Conservation (phyloP, 2,888 invertebrate genomes). For the Bombyx huttoni region DNA sequence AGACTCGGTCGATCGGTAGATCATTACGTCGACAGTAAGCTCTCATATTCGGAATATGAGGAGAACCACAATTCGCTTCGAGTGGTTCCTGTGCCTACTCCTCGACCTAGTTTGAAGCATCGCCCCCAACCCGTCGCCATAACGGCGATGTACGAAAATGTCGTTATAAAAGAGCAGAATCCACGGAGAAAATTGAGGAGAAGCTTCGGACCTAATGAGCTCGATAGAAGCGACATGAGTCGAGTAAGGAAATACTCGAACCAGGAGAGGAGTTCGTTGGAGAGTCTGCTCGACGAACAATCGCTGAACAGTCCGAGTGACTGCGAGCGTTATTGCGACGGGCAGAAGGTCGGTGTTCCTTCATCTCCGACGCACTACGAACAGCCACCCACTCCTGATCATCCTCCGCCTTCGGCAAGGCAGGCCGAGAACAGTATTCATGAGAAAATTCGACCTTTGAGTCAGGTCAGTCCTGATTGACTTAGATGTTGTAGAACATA, state of each 20-base stretch:
- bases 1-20: slow-evolving; percentile 82
- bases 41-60: slow-evolving; percentile 69
- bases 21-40: slow-evolving; percentile 82
- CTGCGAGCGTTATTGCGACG: slow-evolving; percentile 54
- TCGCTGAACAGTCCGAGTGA: slow-evolving; percentile 66
- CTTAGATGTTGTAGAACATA: slow-evolving; percentile 8
- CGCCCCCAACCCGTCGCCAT: slow-evolving; percentile 79
- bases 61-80: slow-evolving; percentile 58
- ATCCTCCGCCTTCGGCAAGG: slow-evolving; percentile 91
- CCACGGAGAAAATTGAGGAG: slow-evolving; percentile 79
- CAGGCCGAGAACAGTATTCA: slow-evolving; percentile 92
- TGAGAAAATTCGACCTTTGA: slow-evolving; percentile 89
- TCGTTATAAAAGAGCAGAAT: slow-evolving; percentile 79
- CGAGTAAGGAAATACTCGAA: slow-evolving; percentile 62
- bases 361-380: slow-evolving; percentile 91
- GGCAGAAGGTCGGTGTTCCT: slow-evolving; percentile 72
- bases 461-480: slow-evolving; percentile 82
- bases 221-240: slow-evolving; percentile 75
- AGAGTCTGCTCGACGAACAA: slow-evolving; percentile 74
- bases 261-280: slow-evolving; percentile 70
- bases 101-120: slow-evolving; percentile 56
- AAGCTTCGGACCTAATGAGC: slow-evolving; percentile 68
- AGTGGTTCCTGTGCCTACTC: slow-evolving; percentile 55
- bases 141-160: slow-evolving; percentile 81
- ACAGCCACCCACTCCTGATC: slow-evolving; percentile 94